Base-by-base conservation (phyloP, 2,113 vertebrate genomes). In the Sinocyclocheilus rhinocerous region DNA sequence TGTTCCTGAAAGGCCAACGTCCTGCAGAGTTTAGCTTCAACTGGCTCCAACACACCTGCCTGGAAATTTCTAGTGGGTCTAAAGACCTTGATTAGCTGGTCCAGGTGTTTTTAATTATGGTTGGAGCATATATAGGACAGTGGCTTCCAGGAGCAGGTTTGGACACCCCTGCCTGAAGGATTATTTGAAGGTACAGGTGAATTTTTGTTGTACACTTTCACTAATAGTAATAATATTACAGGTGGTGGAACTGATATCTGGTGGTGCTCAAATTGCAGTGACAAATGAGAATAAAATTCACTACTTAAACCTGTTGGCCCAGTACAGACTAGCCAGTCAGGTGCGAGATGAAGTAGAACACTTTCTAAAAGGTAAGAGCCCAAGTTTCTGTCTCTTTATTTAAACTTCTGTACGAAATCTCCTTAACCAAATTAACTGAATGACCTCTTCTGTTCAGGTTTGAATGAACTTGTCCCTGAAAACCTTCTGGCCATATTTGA, bases 401-500 rank as follows among this genome's bases (percentile, higher is more conserved):
- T 42, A 9, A 8, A 26, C 24, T 67, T 45, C 4, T 12, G 9
- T 55, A 24, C 10, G 6, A 52, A 48, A 78, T 42, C 29, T 20
- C 52, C 6, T 55, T 55, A 55, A 76, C 61, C 50, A 16, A 87
- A 70, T 86, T 55, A 55, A 76, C 57, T 55, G 18, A 87, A 70
- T 86, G 85, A 76, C 85, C 87, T 87, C 93, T 95, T 86, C 69
- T 87, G 81, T 90, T 70, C 90, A 99, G 98, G 98, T 89, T 95
- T 99, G 87, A 99, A 99, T 33, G 98, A 99, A 84, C 93, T 99
- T 77, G 97, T 99, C 90, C 98, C 98, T 88, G 98, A 99, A 93
- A 99, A 99, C 89, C 96, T 99, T 84, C 90, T 99, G 86, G 97
- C 97, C 93, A 99, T 99, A 95, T 99, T 99, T 95, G 97, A 99